Conservation (phyloP, 2,888 invertebrate genomes). For the Drosophila subsilvestris region DNA sequence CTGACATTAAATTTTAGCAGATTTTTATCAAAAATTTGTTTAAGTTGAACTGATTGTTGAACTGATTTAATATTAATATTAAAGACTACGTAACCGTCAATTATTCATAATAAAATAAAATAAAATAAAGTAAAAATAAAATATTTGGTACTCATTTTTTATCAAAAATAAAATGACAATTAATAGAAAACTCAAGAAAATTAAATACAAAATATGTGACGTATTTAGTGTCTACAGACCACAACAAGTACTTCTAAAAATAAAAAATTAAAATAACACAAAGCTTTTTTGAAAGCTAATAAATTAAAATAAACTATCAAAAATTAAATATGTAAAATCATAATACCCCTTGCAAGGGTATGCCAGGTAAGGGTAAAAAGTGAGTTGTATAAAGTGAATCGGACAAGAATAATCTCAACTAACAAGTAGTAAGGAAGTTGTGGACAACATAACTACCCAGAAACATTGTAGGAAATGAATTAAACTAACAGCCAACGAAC, state of each 20-base stretch:
- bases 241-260: neutral
- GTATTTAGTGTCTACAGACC: too few relatives aligned
- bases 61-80: too few relatives aligned
- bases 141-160: too few relatives aligned
- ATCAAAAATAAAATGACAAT: neutral
- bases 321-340: neutral
- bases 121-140: too few relatives aligned
- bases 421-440: conserved; percentile 27
- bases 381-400: neutral
- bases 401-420: neutral
- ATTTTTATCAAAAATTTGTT: neutral
- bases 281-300: too few relatives aligned
- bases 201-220: too few relatives aligned
- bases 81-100: too few relatives aligned
- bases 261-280: too few relatives aligned
- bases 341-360: neutral
- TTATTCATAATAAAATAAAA: too few relatives aligned
- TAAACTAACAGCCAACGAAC: neutral
- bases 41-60: too few relatives aligned
- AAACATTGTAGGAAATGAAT: conserved; percentile 24
- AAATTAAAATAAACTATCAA: too few relatives aligned
- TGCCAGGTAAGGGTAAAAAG: neutral
- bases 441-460: conserved; percentile 2
- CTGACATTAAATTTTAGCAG: neutral
- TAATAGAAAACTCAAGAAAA: too few relatives aligned